Conservation (phyloP, 2,888 invertebrate genomes). For the Troglohyphantes excavatus region DNA sequence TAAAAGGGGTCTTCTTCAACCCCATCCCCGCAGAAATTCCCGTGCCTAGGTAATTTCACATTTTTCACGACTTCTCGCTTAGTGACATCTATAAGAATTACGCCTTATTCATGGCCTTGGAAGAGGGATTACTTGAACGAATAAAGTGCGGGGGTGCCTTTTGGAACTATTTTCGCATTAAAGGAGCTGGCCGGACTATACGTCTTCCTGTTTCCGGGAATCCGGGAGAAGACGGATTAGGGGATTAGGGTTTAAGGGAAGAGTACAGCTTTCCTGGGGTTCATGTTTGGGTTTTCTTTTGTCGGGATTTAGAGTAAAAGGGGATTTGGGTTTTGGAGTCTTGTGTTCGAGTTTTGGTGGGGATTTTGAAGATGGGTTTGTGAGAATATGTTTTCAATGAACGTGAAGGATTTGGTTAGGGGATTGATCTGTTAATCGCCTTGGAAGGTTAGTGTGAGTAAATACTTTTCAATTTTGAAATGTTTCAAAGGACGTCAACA, state of each 20-base stretch:
- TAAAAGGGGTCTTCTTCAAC: no score
- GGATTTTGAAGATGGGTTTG: not conserved
- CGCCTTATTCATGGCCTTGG: constrained; percentile 22
- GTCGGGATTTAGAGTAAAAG: not conserved
- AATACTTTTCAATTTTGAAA: not conserved
- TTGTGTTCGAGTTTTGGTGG: not conserved
- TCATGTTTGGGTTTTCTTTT: constrained; percentile 22
- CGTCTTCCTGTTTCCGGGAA: constrained; percentile 48
- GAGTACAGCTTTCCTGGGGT: not conserved
- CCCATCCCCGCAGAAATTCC: not conserved
- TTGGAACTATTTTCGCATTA: constrained; percentile 29
- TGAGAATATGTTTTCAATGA: not conserved
- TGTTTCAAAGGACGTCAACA: no score
- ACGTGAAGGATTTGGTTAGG: not conserved
- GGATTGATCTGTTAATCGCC: not conserved
- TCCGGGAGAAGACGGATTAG: constrained; percentile 22
- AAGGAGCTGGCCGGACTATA: not conserved
- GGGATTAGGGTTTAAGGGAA: constrained; percentile 15
- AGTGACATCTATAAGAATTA: constrained; percentile 56
- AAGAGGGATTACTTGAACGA: constrained; percentile 20
- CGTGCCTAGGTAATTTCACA: constrained; percentile 31
- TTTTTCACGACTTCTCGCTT: constrained; percentile 32
- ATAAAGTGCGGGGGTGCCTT: constrained; percentile 14
- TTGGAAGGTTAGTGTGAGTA: not conserved
- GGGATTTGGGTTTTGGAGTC: constrained; percentile 11